Percentiles rank a stretch among this genome's conserved stretches.
phyloP scores from a whole-genome alignment of 2,797 vertebrate genomes.

The Jordanella pulchra region DNA sequence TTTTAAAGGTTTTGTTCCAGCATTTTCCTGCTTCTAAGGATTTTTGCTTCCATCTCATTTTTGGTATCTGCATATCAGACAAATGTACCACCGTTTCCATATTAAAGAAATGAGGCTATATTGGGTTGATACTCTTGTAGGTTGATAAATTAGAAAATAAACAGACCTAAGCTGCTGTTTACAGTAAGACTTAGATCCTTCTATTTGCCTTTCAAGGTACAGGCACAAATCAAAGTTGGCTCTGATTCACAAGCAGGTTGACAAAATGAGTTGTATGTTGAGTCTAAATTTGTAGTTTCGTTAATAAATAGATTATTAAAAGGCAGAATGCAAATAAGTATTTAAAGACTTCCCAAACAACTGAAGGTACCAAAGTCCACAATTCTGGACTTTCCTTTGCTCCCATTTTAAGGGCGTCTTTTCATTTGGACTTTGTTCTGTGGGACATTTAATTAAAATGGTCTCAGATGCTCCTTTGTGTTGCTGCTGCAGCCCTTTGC shows the following conservation, averaged over 20 bases:
- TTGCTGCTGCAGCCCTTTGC: slow-evolving; percentile 39
- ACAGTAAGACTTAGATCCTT: no score
- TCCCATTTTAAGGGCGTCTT: slow-evolving; percentile 21
- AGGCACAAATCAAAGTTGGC: slow-evolving; percentile 1
- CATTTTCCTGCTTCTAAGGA: not conserved
- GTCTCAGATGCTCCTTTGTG: slow-evolving; percentile 52
- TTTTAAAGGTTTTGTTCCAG: not conserved
- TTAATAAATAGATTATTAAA: no score
- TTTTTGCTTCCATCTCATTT: no score
- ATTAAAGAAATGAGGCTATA: not conserved
- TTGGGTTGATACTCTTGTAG: not conserved
- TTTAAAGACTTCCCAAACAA: not conserved
- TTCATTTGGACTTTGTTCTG: slow-evolving; percentile 49
- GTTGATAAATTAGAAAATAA: not conserved
- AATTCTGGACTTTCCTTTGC: slow-evolving; percentile 38
- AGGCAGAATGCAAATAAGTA: not conserved
- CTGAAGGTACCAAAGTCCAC: slow-evolving; percentile 23
- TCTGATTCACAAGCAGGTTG: slow-evolving; percentile 9
- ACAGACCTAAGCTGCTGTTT: no score
- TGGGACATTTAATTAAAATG: slow-evolving; percentile 51
- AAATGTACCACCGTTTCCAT: not conserved
- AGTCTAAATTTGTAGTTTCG: slow-evolving; percentile 26
- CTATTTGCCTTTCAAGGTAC: not conserved
- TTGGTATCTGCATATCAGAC: no score
- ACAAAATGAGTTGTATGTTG: slow-evolving; percentile 8